Evolutionary conservation across 2,113 vertebrate genomes (phyloP), one percentile per base, ranked within the genome.

Genomic region (Capreolus pygargus): DNA sequence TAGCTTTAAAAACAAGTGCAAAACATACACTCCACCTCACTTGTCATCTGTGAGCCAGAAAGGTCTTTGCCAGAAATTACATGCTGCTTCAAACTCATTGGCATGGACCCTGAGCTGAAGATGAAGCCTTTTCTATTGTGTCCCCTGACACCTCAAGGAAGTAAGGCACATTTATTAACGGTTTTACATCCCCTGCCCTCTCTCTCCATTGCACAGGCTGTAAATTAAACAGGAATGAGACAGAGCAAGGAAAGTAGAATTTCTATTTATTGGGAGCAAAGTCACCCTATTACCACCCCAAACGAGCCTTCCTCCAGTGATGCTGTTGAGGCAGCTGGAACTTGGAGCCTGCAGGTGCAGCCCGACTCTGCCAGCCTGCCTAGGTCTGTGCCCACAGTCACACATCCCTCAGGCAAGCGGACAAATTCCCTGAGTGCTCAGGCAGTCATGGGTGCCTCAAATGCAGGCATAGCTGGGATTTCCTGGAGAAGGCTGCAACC

Each of bases 221-320:
- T 93, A 97, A 98, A 98, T 98, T 96, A 97, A 91, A 85, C 76
- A 78, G 76, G 7, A 64, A 92, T 83, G 85, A 47, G 45, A 52
- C 85, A 15, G 47, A 84, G 27, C 47, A 85, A 86, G 70, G 76
- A 74, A 94, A 98, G 70, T 64, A 45, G 7, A 58, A 23, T 25
- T 70, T 9, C 91, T 96, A 88, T 97, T 98, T 96, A 97, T 85
- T 87, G 47, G 57, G 52, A 97, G 55, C 81, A 98, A 97, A 91
- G 87, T 98, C 96, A 98, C 13, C 3, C 21, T 27, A 43, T 50
- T 15, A 21, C 21, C 30, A 78, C 33, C 95, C 82, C 89, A 74
- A 89, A 79, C 15, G 39, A 21, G 57, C 89, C 91, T 97, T 97
- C 92, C 96, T 97, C 89, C 57, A 91, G 47, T 17, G 36, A 94